Evolutionary conservation across 2,797 vertebrate genomes (phyloP).

Genomic region (Gobionotothen gibberifrons): DNA sequence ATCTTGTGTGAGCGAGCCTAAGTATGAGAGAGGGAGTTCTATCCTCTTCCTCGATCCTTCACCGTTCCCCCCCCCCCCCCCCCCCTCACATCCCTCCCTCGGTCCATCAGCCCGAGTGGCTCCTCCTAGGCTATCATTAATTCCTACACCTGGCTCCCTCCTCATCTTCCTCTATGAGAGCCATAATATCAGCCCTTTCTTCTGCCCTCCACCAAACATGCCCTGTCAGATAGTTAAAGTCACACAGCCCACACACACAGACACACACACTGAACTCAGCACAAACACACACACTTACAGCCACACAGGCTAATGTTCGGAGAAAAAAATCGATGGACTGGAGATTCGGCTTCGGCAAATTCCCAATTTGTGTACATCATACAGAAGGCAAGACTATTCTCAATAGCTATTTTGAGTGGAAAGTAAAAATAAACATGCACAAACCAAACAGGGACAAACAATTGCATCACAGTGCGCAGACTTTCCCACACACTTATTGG

Average conservation of each 20-base stretch:
- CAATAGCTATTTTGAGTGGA: conserved; percentile 1
- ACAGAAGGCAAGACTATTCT: neutral
- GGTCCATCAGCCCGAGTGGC: conserved; percentile 8
- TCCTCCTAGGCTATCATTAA: conserved; percentile 67
- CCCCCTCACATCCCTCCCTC: conserved; percentile 12
- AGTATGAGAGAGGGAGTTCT: conserved; percentile 4
- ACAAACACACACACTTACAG: neutral
- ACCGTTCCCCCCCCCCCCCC: neutral
- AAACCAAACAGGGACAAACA: neutral
- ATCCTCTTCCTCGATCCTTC: conserved; percentile 15
- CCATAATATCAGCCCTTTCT: conserved; percentile 45
- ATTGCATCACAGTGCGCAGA: neutral
- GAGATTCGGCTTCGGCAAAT: conserved; percentile 13
- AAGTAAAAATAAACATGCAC: conserved; percentile 3
- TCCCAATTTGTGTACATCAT: conserved; percentile 1
- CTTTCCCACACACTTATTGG: neutral
- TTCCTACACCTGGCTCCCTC: conserved; percentile 65
- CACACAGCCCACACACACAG: conserved; percentile 21
- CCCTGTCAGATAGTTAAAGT: conserved; percentile 41
- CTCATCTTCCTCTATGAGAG: conserved; percentile 46
- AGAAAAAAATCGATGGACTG: conserved; percentile 2
- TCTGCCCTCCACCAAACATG: conserved; percentile 48
- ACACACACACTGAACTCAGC: conserved; percentile 6
- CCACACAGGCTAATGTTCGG: neutral
- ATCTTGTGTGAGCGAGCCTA: conserved; percentile 1